phyloP scores from a whole-genome alignment of 2,888 invertebrate genomes.

The Lochmaea capreae region DNA sequence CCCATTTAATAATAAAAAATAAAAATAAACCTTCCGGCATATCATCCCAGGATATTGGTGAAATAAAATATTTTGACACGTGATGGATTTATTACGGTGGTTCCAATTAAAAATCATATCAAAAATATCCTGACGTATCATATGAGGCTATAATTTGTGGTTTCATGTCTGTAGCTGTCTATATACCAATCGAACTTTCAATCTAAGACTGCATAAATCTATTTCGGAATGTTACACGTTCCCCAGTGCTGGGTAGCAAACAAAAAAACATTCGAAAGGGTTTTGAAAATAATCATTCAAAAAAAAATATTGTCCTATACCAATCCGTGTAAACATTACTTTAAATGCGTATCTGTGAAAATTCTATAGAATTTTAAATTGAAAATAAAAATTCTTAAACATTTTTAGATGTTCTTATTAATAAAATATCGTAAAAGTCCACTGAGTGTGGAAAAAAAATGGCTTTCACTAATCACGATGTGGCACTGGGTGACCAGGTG shows the following conservation, averaged over 20 bases:
- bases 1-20: constrained; percentile 7
- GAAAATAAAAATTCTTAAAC: too few species aligned
- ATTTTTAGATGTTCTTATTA: too few species aligned
- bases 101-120: constrained; percentile 48
- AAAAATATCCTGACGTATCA: constrained; percentile 37
- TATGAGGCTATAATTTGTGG: constrained; percentile 51
- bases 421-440: too few species aligned
- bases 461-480: too few species aligned
- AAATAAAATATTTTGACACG: constrained; percentile 39
- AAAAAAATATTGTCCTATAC: too few species aligned
- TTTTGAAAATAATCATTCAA: background rate
- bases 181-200: constrained; percentile 54
- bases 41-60: constrained; percentile 7
- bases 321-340: too few species aligned
- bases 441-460: too few species aligned
- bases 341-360: too few species aligned
- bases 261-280: background rate
- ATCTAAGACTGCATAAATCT: constrained; percentile 55
- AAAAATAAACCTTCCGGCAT: constrained; percentile 16
- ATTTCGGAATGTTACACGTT: constrained; percentile 32
- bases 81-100: constrained; percentile 46
- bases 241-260: constrained; percentile 26
- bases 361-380: too few species aligned
- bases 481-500: too few species aligned
- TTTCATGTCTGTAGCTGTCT: constrained; percentile 50